These are phyloP conservation scores for Oxyura jamaicensis DNA, from an alignment of 2,113 vertebrate genomes.

Conservation along the genomic window DNA sequence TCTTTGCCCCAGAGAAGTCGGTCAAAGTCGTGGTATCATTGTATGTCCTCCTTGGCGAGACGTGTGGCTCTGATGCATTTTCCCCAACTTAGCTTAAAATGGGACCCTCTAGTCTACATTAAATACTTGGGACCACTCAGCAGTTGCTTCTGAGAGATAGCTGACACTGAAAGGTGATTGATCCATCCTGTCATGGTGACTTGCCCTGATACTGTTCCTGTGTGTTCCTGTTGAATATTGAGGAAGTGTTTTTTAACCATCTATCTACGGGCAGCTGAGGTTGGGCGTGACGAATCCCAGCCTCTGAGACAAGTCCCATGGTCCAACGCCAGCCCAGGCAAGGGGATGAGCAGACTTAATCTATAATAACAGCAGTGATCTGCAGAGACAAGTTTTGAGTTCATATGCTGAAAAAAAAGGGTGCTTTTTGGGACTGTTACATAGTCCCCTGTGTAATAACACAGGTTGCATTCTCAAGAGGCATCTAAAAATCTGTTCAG, in stretches of 20 bases:
- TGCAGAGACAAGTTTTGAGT: no score
- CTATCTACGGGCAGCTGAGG: not conserved
- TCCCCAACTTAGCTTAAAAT: not conserved
- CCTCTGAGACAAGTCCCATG: not conserved
- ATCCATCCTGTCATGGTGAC: not conserved
- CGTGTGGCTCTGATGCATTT: not conserved
- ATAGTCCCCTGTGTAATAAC: no score
- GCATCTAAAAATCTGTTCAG: not conserved
- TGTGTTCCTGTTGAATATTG: not conserved
- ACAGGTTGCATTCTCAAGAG: not conserved
- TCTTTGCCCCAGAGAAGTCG: not conserved
- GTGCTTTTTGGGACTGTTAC: accelerated
- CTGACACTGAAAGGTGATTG: not conserved
- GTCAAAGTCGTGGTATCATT: not conserved
- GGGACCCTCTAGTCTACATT: not conserved
- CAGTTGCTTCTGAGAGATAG: not conserved
- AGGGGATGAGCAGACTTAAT: not conserved
- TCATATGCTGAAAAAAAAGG: not conserved
- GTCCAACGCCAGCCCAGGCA: accelerated
- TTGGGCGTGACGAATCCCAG: not conserved
- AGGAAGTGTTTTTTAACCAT: not conserved
- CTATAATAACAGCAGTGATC: not conserved
- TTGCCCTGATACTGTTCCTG: not conserved
- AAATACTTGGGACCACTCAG: not conserved
- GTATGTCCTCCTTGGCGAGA: not conserved